Percentiles rank a stretch among this genome's conserved stretches.
phyloP scores from a whole-genome alignment of 2,888 invertebrate genomes.

The Pogonocherus hispidulus region DNA sequence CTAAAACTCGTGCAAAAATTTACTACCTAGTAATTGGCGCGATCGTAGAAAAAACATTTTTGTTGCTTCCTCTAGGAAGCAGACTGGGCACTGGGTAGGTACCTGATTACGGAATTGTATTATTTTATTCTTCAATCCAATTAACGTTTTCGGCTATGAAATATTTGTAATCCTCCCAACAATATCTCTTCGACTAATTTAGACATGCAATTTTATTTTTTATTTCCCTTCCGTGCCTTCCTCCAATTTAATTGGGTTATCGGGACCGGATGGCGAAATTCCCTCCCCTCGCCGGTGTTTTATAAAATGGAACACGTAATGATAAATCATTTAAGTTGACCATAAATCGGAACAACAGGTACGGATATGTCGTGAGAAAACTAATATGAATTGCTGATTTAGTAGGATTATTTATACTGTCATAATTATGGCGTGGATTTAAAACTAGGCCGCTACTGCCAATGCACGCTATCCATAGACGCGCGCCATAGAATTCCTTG shows the following conservation, averaged over 20 bases:
- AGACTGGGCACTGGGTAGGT: no score
- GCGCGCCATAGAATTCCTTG: no score
- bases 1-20: no score
- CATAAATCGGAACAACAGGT: constrained; percentile 14
- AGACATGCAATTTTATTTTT: neutral
- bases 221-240: neutral
- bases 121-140: no score
- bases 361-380: constrained; percentile 13
- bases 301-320: neutral
- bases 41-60: no score
- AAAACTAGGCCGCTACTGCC: constrained; percentile 30
- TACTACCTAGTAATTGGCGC: no score
- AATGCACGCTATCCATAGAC: constrained; percentile 35
- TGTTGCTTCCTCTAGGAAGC: no score
- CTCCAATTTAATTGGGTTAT: neutral
- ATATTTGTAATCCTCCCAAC: no score
- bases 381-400: constrained; percentile 43
- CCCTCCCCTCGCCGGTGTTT: neutral
- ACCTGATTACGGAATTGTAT: no score
- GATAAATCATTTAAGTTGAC: neutral
- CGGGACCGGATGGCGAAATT: neutral
- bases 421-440: constrained; percentile 37
- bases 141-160: no score
- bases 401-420: constrained; percentile 31
- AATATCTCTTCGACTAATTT: no score